A percentile compares a stretch with the other conserved stretches of the same genome.
These are phyloP conservation scores for Kryptolebias marmoratus DNA, from an alignment of 2,113 vertebrate genomes.

Conservation along the genomic window DNA sequence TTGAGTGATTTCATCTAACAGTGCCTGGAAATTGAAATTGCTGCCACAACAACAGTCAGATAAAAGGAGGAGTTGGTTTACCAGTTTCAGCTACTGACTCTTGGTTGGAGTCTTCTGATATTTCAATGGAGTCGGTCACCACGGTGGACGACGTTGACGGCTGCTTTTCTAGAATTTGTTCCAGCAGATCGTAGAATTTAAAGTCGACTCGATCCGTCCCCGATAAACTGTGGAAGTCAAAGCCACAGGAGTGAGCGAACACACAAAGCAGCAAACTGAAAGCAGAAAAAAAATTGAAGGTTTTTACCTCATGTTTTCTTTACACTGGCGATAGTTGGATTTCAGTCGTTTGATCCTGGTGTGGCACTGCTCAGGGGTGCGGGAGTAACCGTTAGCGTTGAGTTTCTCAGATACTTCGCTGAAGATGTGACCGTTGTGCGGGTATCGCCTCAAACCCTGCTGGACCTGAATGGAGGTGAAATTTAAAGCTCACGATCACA, in stretches of 20 bases:
- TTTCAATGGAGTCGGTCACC: conserved; percentile 60
- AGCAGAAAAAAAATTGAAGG: not conserved
- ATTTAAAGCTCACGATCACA: conserved; percentile 1
- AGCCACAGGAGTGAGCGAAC: not conserved
- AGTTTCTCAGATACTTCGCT: conserved; percentile 74
- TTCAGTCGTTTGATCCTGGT: conserved; percentile 79
- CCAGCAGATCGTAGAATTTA: conserved; percentile 78
- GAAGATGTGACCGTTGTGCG: conserved; percentile 77
- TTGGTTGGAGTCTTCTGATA: conserved; percentile 69
- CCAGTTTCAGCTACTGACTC: conserved; percentile 62
- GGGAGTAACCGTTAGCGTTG: conserved; percentile 58
- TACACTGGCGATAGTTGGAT: conserved; percentile 73
- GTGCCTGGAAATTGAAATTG: too few species aligned
- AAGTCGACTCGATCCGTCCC: conserved; percentile 71
- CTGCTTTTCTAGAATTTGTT: conserved; percentile 76
- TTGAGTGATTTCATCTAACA: too few species aligned
- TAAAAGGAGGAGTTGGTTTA: conserved; percentile 6
- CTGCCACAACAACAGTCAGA: too few species aligned
- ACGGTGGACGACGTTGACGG: conserved; percentile 61
- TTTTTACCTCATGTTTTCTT: conserved; percentile 70
- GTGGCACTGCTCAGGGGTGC: conserved; percentile 77
- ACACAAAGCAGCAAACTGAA: not conserved
- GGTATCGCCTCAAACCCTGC: conserved; percentile 65
- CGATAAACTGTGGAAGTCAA: conserved; percentile 37
- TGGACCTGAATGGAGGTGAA: conserved; percentile 52